These are phyloP conservation scores for Apis laboriosa DNA, from an alignment of 1,140 invertebrate genomes.

Conservation along the genomic window DNA sequence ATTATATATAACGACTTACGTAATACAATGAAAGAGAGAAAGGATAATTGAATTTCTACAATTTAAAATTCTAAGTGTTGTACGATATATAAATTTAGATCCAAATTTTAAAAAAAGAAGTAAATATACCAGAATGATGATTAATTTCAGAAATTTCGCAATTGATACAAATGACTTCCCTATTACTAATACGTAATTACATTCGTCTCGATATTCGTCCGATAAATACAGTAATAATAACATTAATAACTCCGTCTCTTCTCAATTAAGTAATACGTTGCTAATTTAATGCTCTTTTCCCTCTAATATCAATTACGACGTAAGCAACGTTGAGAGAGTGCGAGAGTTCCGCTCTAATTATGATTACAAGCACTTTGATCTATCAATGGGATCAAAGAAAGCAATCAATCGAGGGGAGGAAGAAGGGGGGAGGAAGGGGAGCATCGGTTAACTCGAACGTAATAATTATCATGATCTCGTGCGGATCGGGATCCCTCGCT, in stretches of 20 bases:
- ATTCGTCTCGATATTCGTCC: too few species aligned
- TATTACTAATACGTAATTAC: too few species aligned
- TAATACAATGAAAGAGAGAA: neutral
- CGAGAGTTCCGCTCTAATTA: conserved; percentile 21
- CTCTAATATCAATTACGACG: neutral
- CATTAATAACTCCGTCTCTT: neutral
- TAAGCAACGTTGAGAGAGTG: conserved; percentile 28
- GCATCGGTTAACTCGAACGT: conserved; percentile 73
- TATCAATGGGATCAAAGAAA: conserved; percentile 18
- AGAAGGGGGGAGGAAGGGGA: too few species aligned
- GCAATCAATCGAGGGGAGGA: conserved; percentile 56
- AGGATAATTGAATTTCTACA: neutral
- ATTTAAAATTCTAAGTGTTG: too few species aligned
- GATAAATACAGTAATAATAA: too few species aligned
- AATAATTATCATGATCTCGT: conserved; percentile 79
- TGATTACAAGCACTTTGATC: neutral
- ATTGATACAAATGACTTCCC: too few species aligned
- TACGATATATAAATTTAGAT: too few species aligned
- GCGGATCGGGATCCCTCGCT: conserved; percentile 54
- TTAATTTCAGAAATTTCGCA: too few species aligned
- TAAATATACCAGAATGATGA: too few species aligned
- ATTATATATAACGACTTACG: neutral
- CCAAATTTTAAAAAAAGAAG: too few species aligned
- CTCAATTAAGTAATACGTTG: neutral
- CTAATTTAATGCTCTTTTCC: neutral